Percentiles rank a stretch among this genome's conserved stretches.
These are phyloP conservation scores for Machimus rusticus DNA, from an alignment of 2,888 invertebrate species.

Conservation along the genomic window DNA sequence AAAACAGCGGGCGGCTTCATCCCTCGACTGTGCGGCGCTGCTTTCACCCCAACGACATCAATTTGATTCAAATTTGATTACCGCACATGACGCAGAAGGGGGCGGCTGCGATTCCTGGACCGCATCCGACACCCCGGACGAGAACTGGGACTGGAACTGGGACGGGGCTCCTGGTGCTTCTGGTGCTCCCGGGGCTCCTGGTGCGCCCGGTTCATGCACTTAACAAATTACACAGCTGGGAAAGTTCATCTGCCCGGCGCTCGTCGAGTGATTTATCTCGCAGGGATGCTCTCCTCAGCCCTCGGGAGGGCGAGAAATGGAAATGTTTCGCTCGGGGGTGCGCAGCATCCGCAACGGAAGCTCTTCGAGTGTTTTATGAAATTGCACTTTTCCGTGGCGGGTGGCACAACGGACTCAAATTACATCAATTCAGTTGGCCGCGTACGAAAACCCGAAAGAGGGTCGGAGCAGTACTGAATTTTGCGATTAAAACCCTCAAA, in stretches of 20 bases:
- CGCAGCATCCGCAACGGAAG: conserved; percentile 48
- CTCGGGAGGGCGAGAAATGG: not conserved
- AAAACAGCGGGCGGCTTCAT: not conserved
- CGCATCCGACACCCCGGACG: conserved; percentile 13
- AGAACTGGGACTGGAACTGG: not conserved
- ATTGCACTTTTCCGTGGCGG: conserved; percentile 26
- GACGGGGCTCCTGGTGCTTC: not conserved
- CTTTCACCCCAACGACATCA: conserved; percentile 43
- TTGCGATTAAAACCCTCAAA: conserved; percentile 29
- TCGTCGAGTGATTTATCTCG: conserved; percentile 25
- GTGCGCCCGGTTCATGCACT: conserved; percentile 56
- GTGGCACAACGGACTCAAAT: conserved; percentile 17
- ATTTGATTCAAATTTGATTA: conserved; percentile 50
- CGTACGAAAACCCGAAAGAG: not conserved
- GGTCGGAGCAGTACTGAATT: not conserved
- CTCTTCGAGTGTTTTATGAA: conserved; percentile 28
- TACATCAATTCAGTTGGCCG: not conserved
- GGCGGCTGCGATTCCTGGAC: conserved; percentile 33
- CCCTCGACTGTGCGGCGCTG: not conserved
- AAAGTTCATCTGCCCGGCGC: conserved; percentile 49
- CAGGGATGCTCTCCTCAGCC: not conserved
- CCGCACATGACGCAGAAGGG: conserved; percentile 36
- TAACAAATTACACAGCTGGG: conserved; percentile 63
- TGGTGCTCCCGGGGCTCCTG: not conserved
- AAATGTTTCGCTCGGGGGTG: conserved; percentile 23